These are phyloP conservation scores for Triplophysa yarkandensis DNA, from an alignment of 2,797 vertebrate genomes.

Conservation along the genomic window DNA sequence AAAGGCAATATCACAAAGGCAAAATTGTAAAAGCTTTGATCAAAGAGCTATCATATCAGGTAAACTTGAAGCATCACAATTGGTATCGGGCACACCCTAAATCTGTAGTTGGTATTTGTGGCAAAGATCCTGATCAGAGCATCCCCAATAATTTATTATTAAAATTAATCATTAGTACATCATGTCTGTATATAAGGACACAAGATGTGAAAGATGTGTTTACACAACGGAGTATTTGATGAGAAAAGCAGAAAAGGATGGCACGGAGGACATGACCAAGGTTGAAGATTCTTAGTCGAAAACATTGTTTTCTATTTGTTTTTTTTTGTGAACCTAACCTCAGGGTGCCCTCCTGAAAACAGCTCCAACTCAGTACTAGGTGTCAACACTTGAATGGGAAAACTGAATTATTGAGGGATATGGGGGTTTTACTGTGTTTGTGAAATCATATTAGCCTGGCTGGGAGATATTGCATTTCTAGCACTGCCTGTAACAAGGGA, in stretches of 20 bases:
- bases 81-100: too few relatives aligned
- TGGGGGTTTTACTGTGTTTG: constrained; percentile 46
- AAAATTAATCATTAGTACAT: too few relatives aligned
- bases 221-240: constrained; percentile 9
- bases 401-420: constrained; percentile 44
- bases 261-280: neutral
- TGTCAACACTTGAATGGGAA: constrained; percentile 15
- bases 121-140: too few relatives aligned
- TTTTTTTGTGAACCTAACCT: constrained; percentile 30
- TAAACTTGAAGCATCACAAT: too few relatives aligned
- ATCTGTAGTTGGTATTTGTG: too few relatives aligned
- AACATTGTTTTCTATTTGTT: constrained; percentile 39
- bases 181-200: too few relatives aligned
- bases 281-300: constrained; percentile 33
- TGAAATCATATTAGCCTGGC: constrained; percentile 50
- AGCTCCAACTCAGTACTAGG: constrained; percentile 27
- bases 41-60: too few relatives aligned
- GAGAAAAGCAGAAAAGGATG: neutral
- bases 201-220: too few relatives aligned
- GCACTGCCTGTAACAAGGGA: constrained; percentile 34
- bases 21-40: too few relatives aligned
- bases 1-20: too few relatives aligned
- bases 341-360: constrained; percentile 30
- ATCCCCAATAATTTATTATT: too few relatives aligned
- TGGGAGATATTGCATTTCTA: constrained; percentile 51